Evolutionary conservation across 2,888 invertebrate genomes (phyloP), one percentile per base, ranked within the genome.

Genomic region (Drosophila antonietae): DNA sequence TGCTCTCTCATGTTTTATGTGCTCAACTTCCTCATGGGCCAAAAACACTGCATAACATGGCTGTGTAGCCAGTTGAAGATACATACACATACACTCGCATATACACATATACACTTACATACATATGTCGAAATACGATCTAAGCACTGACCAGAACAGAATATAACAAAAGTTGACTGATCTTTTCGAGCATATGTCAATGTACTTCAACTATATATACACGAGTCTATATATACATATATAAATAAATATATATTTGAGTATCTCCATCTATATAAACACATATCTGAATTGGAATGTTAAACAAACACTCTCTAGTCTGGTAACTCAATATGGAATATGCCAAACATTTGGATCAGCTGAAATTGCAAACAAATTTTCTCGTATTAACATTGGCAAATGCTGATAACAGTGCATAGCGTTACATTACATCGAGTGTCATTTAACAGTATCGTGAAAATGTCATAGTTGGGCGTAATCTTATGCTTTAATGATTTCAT

Each of bases 11-110:
- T 20, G 53, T 63, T 61, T 59, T 33, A 46, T 64, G 58, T 59
- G 56, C 31, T 31, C 59, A 70, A 77, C 84, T 83, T 83, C 83
- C 84, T 87, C 74, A 87, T 81, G 77, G 72, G 61, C 77, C 53
- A n/a, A 61, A 43, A 56, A 64, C 72, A 60, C 69, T 73, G 59
- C 15, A 44, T 68, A 57, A 60, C 68, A 68, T 9, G 56, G 49
- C 37, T 46, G 47, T 31, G 67, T 28, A 49, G 37, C n/a, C 46
- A 37, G n/a, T 53, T n/a, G 31, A 55, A 43, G 66, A 52, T 55
- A 49, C 12, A 57, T 51, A 46, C 12, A 23, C 61, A 53, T 61
- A 33, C 33, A n/a, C 47, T 28, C 31, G 62, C 49, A 70, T 52
- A 73, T 66, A 15, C 37, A 62, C 12, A 15, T 65, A 73, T 66